Evolutionary conservation across 2,113 vertebrate species (phyloP).

Genomic region (Hydrolagus affinis): DNA sequence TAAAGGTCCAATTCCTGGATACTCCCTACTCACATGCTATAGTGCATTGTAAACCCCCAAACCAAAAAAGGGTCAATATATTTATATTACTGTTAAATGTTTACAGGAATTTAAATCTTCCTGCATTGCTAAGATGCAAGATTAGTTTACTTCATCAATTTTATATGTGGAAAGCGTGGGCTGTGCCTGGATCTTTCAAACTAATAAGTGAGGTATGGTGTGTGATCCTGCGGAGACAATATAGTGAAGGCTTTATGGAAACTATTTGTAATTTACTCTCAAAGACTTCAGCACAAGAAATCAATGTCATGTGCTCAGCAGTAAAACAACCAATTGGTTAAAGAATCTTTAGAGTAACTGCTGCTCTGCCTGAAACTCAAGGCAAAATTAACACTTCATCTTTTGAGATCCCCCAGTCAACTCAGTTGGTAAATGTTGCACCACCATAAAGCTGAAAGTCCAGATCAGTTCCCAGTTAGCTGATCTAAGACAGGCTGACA

Average conservation of each 20-base stretch:
- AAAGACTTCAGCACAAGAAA: neutral
- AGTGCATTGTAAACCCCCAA: neutral
- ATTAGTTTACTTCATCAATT: neutral
- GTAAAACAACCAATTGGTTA: neutral
- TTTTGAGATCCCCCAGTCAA: neutral
- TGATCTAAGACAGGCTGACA: neutral
- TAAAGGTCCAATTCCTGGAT: too few relatives aligned
- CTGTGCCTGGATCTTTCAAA: neutral
- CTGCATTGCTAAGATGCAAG: neutral
- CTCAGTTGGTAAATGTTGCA: neutral
- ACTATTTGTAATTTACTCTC: neutral
- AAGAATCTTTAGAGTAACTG: neutral
- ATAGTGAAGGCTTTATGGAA: neutral
- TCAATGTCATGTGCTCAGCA: neutral
- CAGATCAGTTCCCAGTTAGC: neutral
- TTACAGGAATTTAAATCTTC: neutral
- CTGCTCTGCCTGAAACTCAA: too few relatives aligned
- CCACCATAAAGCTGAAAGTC: neutral
- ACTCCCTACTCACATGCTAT: too few relatives aligned
- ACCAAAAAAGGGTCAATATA: neutral
- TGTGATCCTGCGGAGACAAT: neutral
- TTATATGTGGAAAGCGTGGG: neutral
- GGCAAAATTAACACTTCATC: too few relatives aligned
- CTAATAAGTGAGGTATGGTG: neutral
- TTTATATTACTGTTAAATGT: neutral